Evolutionary conservation across 2,888 invertebrate species (phyloP).

Genomic region (Netelia melanura): DNA sequence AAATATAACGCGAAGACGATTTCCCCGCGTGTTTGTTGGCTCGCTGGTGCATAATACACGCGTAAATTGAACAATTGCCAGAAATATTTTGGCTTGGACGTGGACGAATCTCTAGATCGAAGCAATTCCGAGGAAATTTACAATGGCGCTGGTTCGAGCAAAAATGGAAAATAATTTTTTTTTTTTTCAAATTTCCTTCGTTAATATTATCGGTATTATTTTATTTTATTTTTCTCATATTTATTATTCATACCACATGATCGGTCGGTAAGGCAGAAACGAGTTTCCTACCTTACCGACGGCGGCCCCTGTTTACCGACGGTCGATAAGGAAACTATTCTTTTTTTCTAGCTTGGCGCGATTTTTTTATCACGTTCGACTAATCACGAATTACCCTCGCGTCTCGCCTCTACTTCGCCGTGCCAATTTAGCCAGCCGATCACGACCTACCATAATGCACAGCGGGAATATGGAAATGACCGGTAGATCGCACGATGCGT

Average conservation of each 20-base stretch:
- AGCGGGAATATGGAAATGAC: slow-evolving; percentile 50
- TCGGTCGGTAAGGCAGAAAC: neutral
- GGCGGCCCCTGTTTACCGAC: neutral
- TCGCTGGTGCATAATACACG: slow-evolving; percentile 17
- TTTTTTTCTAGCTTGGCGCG: neutral
- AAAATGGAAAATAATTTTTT: neutral
- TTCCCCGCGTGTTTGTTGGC: slow-evolving; percentile 24
- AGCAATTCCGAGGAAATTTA: neutral
- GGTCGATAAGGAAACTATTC: neutral
- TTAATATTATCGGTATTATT: neutral
- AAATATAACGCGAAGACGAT: slow-evolving; percentile 31
- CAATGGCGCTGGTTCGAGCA: neutral
- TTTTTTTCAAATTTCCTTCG: neutral
- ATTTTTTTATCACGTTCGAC: neutral
- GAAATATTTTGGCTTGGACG: slow-evolving; percentile 41
- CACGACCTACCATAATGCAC: slow-evolving; percentile 60
- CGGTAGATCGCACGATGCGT: slow-evolving; percentile 13
- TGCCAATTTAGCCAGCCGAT: slow-evolving; percentile 40
- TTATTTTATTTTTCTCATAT: neutral
- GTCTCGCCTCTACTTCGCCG: slow-evolving; percentile 2
- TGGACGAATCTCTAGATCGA: neutral
- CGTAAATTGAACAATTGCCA: slow-evolving; percentile 46
- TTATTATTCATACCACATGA: neutral
- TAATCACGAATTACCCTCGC: slow-evolving; percentile 49
- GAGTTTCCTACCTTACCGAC: slow-evolving; percentile 12